Evolutionary conservation across 2,113 vertebrate species (phyloP).

Genomic region (Thomomys bottae): DNA sequence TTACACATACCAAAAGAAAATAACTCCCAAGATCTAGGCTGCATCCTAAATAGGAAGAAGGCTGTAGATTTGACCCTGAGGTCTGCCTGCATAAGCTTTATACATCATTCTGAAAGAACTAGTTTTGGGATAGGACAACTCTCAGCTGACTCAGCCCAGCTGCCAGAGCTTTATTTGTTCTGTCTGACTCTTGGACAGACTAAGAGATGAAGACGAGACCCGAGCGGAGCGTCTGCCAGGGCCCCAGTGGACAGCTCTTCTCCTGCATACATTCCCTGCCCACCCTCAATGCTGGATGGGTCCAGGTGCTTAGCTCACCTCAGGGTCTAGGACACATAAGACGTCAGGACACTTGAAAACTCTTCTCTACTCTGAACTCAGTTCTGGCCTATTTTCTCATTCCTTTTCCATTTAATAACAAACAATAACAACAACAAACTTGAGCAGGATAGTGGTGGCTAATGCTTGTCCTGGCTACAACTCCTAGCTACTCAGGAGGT

Average conservation of each 20-base stretch:
- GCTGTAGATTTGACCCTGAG: constrained; percentile 39
- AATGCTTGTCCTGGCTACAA: too few species aligned
- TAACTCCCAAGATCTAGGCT: constrained; percentile 52
- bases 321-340: not conserved
- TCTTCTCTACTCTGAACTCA: not conserved
- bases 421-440: not conserved
- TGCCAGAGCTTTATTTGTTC: constrained; percentile 69
- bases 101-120: constrained; percentile 8
- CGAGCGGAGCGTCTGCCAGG: not conserved
- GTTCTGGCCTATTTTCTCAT: not conserved
- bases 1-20: constrained; percentile 26
- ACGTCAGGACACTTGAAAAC: not conserved
- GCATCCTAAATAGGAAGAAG: constrained; percentile 74
- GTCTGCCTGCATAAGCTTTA: constrained; percentile 28
- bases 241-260: not conserved
- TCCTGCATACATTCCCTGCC: not conserved
- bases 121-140: constrained; percentile 58
- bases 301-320: not conserved
- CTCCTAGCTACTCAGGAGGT: too few species aligned
- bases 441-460: not conserved
- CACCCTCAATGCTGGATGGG: not conserved
- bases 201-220: constrained; percentile 15
- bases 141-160: constrained; percentile 61
- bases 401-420: not conserved
- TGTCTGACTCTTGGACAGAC: constrained; percentile 30